Evolutionary conservation across 2,888 invertebrate genomes (phyloP), one percentile per base, ranked within the genome.

Genomic region (Xylota segnis): DNA sequence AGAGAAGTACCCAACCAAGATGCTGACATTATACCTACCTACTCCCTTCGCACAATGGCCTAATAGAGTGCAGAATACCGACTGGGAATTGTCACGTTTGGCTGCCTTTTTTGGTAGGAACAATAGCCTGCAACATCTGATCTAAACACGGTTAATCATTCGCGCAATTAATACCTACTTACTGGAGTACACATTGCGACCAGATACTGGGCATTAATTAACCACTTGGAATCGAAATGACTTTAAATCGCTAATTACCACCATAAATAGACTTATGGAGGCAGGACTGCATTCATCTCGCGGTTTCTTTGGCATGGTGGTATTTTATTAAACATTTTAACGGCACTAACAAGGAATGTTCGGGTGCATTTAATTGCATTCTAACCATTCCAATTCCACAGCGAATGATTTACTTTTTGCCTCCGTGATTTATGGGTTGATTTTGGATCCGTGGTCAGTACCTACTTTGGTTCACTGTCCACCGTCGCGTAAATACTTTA

Each of bases 111-210:
- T 86, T 71, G 86, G 86, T 43, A 23, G 34, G 32, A 77, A 77
- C 81, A 81, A 86, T 86, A 86, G 71, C 72, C 72, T 34, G 56
- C 86, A 70, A 72, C 66, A 71, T 71, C 81, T 71, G 81, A 71
- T 76, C 40, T 23, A 76, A 76, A 52, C 71, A 50, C 66, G 72
- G 66, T 68, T 81, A 81, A 81, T 81, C 86, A 82, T 82, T 72
- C 59, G 66, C 86, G 71, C 86, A 86, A 86, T 86, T 86, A 86
- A 76, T 86, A 86, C 82, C 86, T 86, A 76, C 81, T 82, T 86
- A 81, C 76, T 40, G 71, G 70, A 71, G 40, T 75, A 79, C 75
- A 68, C 59, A 45, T 34, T 59, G 66, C 59, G 27, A 81, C 66
- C 63, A 75, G 56, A 76, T 71, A 76, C 65, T 76, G 81, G 82